Base-by-base conservation (phyloP, 2,888 invertebrate species). In the Drosophila setosimentum region DNA sequence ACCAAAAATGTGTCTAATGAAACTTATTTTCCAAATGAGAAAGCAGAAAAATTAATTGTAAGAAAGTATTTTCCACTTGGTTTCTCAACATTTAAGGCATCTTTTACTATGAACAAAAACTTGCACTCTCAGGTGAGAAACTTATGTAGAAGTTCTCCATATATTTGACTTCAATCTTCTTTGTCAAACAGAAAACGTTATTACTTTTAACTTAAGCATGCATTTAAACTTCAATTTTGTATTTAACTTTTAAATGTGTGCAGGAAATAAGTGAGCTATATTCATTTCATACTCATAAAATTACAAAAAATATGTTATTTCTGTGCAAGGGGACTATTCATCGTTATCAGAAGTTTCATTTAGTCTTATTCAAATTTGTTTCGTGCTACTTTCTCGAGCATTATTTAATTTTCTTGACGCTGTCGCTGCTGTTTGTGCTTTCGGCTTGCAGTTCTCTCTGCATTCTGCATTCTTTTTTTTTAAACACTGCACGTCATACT, bases 391-490 rank as follows among this genome's bases (percentile, higher is more conserved):
- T 77, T 62, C 62, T 55, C 59, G 55, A 60, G 66, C 45, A 54
- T 66, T 73, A 76, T 77, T 77, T 69, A 73, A 73, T 73, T 77
- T 73, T 65, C 62, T 50, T 68, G 54, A 50, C 21, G 61, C 11
- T 54, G 60, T 16, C 51, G 59, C 76, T 40, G 57, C 68, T 66
- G 62, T 75, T 70, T 75, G 62, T 75, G 73, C 64, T 33, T 59
- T 48, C 67, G 37, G 29, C 55, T 40, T 4, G 29, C n/a, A 29
- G 29, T 4, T 24, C 8, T 49, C 18, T 29, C 50, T 11, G 18
- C 29, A 11, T 13, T 11, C 29, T 29, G n/a, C 6, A n/a, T 50
- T 29, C 11, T n/a, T 11, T 4, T 11, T 4, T 40, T 57, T 57
- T 37, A 64, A 70, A 42, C 45, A 49, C 24, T 29, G 59, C 55